Percentiles rank a stretch among this genome's conserved stretches.
phyloP scores from a whole-genome alignment of 1,140 invertebrate species.

The Brachionus koreanus region DNA sequence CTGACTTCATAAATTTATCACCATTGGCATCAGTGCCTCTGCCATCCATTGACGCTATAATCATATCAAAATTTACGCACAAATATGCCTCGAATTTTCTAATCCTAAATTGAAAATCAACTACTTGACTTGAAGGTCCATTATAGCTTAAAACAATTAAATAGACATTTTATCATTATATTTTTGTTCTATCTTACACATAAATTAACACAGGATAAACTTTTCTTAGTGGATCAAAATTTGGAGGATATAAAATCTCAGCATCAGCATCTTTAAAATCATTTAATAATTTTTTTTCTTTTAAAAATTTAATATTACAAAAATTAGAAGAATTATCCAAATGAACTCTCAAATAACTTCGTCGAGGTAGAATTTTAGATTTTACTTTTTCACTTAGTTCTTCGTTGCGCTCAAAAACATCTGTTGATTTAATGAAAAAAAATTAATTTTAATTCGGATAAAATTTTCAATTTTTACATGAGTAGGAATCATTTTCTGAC shows the following conservation, averaged over 20 bases:
- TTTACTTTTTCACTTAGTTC: background rate
- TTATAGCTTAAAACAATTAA: constrained; percentile 21
- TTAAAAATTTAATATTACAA: constrained; percentile 13
- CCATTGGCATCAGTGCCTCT: constrained; percentile 33
- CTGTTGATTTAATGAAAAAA: background rate
- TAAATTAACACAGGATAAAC: constrained; percentile 40
- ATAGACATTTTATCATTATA: background rate
- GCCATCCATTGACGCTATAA: constrained; percentile 40
- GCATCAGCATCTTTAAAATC: constrained; percentile 24
- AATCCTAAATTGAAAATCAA: constrained; percentile 33
- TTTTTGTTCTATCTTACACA: background rate
- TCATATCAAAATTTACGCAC: constrained; percentile 1
- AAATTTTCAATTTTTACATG: background rate
- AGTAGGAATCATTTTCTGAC: background rate
- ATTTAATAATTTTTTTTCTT: background rate
- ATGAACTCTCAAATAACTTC: constrained; percentile 22
- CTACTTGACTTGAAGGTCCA: constrained; percentile 23
- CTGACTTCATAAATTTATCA: constrained; percentile 35
- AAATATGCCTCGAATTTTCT: constrained; percentile 28
- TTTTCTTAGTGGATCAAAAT: background rate
- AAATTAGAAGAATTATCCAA: constrained; percentile 28
- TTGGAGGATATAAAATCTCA: constrained; percentile 37
- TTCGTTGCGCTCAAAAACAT: constrained; percentile 1
- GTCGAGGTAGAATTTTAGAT: constrained; percentile 23
- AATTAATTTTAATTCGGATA: background rate